Percentiles rank a stretch among this genome's conserved stretches.
Evolutionary conservation across 2,113 vertebrate species (phyloP).

Genomic region (Pholis gunnellus): DNA sequence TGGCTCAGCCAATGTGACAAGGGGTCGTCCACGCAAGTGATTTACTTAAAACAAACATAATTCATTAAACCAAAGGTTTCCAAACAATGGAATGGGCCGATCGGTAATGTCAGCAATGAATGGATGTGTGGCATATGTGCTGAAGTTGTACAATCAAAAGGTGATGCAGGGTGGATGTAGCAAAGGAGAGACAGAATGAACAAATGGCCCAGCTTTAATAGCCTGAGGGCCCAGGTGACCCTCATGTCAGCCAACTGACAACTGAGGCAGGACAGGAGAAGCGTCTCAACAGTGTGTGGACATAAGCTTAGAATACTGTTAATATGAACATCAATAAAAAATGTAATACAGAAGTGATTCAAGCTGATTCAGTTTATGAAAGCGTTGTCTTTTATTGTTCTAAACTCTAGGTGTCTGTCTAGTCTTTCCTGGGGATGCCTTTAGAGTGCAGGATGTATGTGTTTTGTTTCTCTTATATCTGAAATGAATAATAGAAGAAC

Average conservation of each 20-base stretch:
- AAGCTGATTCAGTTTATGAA: background rate
- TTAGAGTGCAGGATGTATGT: background rate
- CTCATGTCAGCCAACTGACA: background rate
- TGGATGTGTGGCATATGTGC: too few relatives aligned
- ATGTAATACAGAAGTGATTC: background rate
- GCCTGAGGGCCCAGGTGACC: background rate
- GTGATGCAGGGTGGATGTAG: background rate
- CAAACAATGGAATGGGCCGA: too few relatives aligned
- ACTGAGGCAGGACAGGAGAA: background rate
- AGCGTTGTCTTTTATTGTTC: background rate
- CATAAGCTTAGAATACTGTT: background rate
- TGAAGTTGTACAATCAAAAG: background rate
- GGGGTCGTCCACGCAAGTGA: background rate
- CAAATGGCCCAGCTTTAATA: background rate
- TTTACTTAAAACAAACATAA: background rate
- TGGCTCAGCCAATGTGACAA: background rate
- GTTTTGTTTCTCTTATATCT: background rate
- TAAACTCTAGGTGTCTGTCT: too few relatives aligned
- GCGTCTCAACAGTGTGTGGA: background rate
- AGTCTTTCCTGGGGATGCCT: background rate
- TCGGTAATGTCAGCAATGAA: too few relatives aligned
- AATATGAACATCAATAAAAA: background rate
- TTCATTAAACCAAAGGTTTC: too few relatives aligned
- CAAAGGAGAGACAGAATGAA: background rate
- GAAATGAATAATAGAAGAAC: conserved; percentile 19